Base-by-base conservation (phyloP, 1,140 invertebrate species). In the Drosophila oshimai region DNA sequence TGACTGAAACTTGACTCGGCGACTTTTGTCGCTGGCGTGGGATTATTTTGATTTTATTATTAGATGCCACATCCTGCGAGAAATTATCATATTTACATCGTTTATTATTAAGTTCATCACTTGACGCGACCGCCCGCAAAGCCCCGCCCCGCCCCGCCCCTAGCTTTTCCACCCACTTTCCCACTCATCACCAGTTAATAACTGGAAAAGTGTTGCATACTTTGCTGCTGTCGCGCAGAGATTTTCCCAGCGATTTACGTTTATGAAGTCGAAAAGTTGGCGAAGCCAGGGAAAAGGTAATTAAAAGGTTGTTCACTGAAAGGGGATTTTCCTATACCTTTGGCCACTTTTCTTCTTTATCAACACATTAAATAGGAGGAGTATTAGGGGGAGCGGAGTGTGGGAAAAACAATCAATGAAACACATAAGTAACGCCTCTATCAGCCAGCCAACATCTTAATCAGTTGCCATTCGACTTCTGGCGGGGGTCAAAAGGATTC, bases 51-150 rank as follows among this genome's bases (percentile, higher is more conserved):
- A 90, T 90, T 89, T 90, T 90, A 90, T 90, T 90, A 90, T 90
- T 90, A 90, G 89, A 90, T 90, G 75, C 89, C 89, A 90, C 89
- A 90, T 89, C 83, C 89, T 90, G 89, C 69, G 89, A 84, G 79
- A 90, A 90, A 90, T 90, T 90, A 90, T 90, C 89, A 90, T 90
- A 90, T 90, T 90, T 90, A 89, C 87, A 89, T 90, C 89, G 89
- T 90, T 90, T 90, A 90, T 90, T 90, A 90, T 90, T 90, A 90
- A 90, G 72, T 87, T 89, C 86, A 89, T 90, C 89, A 90, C 89
- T 90, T 68, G 74, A 90, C 45, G 58, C 57, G 57, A 53, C 57
- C 57, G 47, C 57, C 57, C 36, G 36, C 47, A 10, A 53, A 41
- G 57, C 7, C 46, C 24, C 6, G 20, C 36, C 36, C 18, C 24